Evolutionary conservation across 2,888 invertebrate species (phyloP).

Genomic region (Drosophila putrida): DNA sequence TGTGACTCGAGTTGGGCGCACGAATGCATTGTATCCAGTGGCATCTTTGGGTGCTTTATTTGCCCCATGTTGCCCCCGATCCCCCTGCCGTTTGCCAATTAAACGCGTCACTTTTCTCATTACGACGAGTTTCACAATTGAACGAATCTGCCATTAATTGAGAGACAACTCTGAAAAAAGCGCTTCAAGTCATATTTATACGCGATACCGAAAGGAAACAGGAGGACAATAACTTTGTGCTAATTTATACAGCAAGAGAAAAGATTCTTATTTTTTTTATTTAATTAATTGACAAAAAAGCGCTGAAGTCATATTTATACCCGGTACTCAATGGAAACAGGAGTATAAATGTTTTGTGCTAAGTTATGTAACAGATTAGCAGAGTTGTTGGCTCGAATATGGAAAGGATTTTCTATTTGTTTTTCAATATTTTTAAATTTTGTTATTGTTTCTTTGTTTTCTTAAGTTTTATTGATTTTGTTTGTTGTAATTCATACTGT

Average conservation of each 20-base stretch:
- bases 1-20: slow-evolving; percentile 42
- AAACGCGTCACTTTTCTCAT: slow-evolving; percentile 81
- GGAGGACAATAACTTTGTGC: background rate
- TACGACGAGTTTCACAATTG: slow-evolving; percentile 55
- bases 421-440: background rate
- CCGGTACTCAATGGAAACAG: background rate
- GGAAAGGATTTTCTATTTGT: background rate
- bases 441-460: background rate
- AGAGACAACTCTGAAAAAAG: slow-evolving; percentile 12
- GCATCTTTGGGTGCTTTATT: slow-evolving; percentile 64
- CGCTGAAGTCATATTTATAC: slow-evolving; percentile 13
- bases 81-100: slow-evolving; percentile 67
- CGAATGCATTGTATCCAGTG: slow-evolving; percentile 62
- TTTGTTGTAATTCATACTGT: too few species aligned
- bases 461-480: background rate
- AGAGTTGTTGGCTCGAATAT: background rate
- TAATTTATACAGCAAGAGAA: background rate
- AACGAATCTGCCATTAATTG: slow-evolving; percentile 60
- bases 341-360: background rate
- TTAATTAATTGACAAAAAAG: background rate
- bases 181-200: slow-evolving; percentile 15
- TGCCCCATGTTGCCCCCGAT: slow-evolving; percentile 22
- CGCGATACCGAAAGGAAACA: background rate
- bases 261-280: background rate
- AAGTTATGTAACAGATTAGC: background rate